phyloP scores from a whole-genome alignment of 1,140 invertebrate genomes.

The Meloidogyne hapla region DNA sequence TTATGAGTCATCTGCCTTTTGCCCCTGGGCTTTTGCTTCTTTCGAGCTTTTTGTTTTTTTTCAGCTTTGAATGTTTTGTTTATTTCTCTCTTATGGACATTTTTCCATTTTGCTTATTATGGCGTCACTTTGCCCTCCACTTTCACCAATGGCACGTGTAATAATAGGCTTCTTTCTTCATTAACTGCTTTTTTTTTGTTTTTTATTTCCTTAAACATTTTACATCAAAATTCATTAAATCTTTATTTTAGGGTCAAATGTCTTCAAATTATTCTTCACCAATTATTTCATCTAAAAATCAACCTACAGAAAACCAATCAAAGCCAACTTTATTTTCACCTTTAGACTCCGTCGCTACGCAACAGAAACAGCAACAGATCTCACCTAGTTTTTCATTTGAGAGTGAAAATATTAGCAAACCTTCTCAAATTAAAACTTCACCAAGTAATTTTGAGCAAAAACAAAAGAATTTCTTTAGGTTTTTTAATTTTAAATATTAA shows the following conservation, averaged over 20 bases:
- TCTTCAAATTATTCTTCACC: background rate
- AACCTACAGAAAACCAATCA: background rate
- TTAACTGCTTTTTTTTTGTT: background rate
- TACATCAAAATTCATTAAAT: background rate
- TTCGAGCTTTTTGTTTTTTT: background rate
- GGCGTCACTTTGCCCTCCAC: background rate
- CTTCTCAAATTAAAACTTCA: background rate
- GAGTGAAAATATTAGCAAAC: background rate
- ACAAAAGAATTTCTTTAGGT: background rate
- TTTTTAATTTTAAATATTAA: background rate
- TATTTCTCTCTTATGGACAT: background rate
- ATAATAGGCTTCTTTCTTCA: too few relatives aligned
- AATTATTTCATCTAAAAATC: background rate
- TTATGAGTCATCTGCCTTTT: too few relatives aligned
- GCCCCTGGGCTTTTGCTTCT: too few relatives aligned
- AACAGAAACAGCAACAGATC: background rate
- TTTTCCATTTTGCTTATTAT: background rate
- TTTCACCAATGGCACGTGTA: background rate
- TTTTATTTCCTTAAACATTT: background rate
- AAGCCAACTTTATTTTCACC: background rate
- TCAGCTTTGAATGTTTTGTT: background rate
- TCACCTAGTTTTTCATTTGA: background rate
- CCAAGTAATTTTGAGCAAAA: constrained; percentile 6
- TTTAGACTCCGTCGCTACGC: constrained; percentile 1
- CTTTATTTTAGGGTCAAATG: background rate